Evolutionary conservation across 2,888 invertebrate species (phyloP).

Genomic region (Bursaphelenchus okinawaensis): DNA sequence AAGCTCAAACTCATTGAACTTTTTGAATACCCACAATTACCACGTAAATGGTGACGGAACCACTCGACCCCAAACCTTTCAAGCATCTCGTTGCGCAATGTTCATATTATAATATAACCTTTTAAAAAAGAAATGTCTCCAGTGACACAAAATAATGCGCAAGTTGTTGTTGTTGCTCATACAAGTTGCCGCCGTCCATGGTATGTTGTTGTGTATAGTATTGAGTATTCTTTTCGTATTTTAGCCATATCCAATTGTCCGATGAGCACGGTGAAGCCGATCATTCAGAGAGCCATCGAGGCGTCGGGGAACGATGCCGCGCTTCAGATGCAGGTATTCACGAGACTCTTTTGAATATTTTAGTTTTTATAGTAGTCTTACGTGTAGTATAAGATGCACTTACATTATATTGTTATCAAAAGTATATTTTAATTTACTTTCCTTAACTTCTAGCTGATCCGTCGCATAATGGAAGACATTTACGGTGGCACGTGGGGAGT

Average conservation of each 20-base stretch:
- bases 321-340: constrained; percentile 33
- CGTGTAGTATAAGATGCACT: neutral
- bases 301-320: constrained; percentile 26
- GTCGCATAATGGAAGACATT: constrained; percentile 53
- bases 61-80: neutral
- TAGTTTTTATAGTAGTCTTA: neutral
- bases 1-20: no score
- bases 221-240: no score
- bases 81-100: neutral
- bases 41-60: neutral
- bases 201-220: no score
- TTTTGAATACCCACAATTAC: neutral
- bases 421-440: neutral
- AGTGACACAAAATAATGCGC: neutral
- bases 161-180: neutral
- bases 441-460: constrained; percentile 39
- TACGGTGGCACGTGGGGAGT: constrained; percentile 57
- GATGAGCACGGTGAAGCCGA: constrained; percentile 39
- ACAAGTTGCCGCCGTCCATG: neutral
- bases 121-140: neutral
- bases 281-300: constrained; percentile 43
- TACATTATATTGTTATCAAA: neutral
- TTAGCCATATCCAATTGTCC: constrained; percentile 54
- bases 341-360: neutral
- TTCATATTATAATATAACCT: neutral